Conservation (phyloP, 2,113 vertebrate genomes). For the Corydoras sp. region DNA sequence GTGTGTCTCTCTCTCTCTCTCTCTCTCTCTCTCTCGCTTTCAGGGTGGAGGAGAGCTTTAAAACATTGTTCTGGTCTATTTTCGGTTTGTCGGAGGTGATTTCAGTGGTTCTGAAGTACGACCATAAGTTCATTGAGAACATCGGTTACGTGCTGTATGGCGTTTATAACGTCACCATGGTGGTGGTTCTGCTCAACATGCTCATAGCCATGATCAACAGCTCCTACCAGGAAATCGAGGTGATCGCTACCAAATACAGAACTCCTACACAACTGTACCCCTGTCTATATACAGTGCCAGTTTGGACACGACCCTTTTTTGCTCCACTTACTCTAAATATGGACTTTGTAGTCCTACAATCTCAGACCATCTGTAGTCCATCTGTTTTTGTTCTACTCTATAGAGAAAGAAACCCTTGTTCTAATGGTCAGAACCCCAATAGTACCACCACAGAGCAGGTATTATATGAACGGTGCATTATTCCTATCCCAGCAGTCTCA, state of each 20-base stretch:
- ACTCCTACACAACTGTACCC: no score
- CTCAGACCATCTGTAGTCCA: no score
- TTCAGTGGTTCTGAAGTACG: slow-evolving; percentile 95
- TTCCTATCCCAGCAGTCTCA: no score
- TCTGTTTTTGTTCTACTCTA: no score
- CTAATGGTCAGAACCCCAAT: no score
- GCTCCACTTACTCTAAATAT: no score
- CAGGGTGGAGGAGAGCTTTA: slow-evolving; percentile 97
- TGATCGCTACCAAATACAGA: slow-evolving; percentile 49
- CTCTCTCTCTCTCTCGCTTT: slow-evolving; percentile 23
- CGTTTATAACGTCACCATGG: slow-evolving; percentile 96
- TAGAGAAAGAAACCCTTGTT: no score
- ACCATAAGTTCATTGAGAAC: slow-evolving; percentile 98
- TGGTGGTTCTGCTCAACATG: slow-evolving; percentile 97
- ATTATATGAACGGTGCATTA: no score
- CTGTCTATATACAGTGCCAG: no score
- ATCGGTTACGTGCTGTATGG: slow-evolving; percentile 94
- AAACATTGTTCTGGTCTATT: slow-evolving; percentile 98
- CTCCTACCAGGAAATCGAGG: slow-evolving; percentile 99
- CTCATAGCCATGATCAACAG: slow-evolving; percentile 98
- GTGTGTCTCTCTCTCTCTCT: slow-evolving; percentile 7
- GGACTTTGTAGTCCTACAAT: no score
- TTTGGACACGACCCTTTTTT: no score
- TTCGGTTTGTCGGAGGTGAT: slow-evolving; percentile 95
- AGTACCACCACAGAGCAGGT: no score